Percentiles rank a stretch among this genome's conserved stretches.
These are phyloP conservation scores for Chironomus riparius DNA, from an alignment of 2,888 invertebrate genomes.

Conservation along the genomic window DNA sequence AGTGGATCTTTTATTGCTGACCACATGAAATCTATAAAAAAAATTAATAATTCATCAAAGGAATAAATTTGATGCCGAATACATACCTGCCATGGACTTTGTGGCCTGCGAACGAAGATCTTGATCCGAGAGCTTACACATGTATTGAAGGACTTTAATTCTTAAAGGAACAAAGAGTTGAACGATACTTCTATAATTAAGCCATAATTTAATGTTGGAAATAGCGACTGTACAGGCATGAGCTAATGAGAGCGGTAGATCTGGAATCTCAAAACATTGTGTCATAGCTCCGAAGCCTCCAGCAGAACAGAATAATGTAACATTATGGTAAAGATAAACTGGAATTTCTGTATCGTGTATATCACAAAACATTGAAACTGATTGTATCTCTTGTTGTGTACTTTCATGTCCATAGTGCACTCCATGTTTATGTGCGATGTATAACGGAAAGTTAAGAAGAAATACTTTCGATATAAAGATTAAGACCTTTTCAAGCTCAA, in stretches of 20 bases:
- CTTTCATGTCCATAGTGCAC: slow-evolving; percentile 74
- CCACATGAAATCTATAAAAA: slow-evolving; percentile 78
- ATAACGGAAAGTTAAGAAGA: slow-evolving; percentile 79
- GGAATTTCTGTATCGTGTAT: slow-evolving; percentile 90
- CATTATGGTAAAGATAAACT: slow-evolving; percentile 79
- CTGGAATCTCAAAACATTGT: slow-evolving; percentile 72
- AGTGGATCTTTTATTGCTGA: slow-evolving; percentile 87
- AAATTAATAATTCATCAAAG: not conserved
- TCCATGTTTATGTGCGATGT: slow-evolving; percentile 79
- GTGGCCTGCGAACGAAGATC: slow-evolving; percentile 81
- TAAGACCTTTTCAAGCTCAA: slow-evolving; percentile 80
- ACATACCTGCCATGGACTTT: slow-evolving; percentile 77
- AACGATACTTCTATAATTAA: slow-evolving; percentile 82
- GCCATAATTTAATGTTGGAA: slow-evolving; percentile 87
- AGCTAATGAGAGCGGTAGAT: slow-evolving; percentile 76
- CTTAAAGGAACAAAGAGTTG: slow-evolving; percentile 82
- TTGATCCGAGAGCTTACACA: slow-evolving; percentile 88
- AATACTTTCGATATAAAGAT: slow-evolving; percentile 82
- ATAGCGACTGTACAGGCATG: slow-evolving; percentile 87
- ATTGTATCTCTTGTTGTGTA: slow-evolving; percentile 68
- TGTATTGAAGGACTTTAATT: slow-evolving; percentile 78
- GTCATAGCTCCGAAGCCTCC: slow-evolving; percentile 84
- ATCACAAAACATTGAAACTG: slow-evolving; percentile 75
- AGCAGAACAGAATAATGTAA: slow-evolving; percentile 86
- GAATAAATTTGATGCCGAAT: not conserved